Conservation (phyloP, 2,888 invertebrate species). For the Neocrepidodera transversa region DNA sequence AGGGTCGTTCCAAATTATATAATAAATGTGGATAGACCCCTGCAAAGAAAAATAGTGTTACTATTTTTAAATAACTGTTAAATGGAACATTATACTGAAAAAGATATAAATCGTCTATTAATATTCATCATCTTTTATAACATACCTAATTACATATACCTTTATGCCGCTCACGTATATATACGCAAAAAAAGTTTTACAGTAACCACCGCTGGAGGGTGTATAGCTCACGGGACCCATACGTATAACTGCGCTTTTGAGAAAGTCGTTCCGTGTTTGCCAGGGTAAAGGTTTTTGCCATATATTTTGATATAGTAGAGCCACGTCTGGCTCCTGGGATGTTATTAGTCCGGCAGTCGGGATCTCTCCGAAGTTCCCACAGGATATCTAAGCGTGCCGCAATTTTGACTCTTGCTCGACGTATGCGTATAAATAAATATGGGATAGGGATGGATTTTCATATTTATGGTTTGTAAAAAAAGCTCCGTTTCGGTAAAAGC, state of each 20-base stretch:
- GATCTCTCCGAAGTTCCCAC: slow-evolving; percentile 3
- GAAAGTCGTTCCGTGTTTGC: slow-evolving; percentile 29
- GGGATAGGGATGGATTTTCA: slow-evolving; percentile 6
- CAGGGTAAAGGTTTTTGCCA: slow-evolving; percentile 35
- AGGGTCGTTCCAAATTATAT: too few relatives aligned
- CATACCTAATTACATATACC: slow-evolving; percentile 22
- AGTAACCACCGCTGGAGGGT: slow-evolving; percentile 8
- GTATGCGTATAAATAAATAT: slow-evolving; percentile 13
- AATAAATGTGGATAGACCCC: too few relatives aligned
- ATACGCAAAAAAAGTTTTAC: slow-evolving; percentile 17
- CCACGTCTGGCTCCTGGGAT: slow-evolving; percentile 13
- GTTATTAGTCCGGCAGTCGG: slow-evolving; percentile 28
- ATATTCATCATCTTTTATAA: too few relatives aligned
- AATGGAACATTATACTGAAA: too few relatives aligned
- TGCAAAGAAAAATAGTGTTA: too few relatives aligned
- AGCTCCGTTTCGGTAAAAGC: slow-evolving; percentile 5
- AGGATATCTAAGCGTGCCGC: slow-evolving; percentile 4
- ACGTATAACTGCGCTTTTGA: slow-evolving; percentile 18
- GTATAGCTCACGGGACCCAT: slow-evolving; percentile 31
- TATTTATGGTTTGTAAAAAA: slow-evolving; percentile 19
- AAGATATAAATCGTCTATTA: too few relatives aligned
- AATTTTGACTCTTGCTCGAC: slow-evolving; percentile 14
- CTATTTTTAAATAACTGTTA: too few relatives aligned
- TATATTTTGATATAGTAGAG: slow-evolving; percentile 34
- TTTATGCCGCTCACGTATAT: slow-evolving; percentile 10